Conservation (phyloP, 2,113 vertebrate genomes). For the Gobius niger region DNA sequence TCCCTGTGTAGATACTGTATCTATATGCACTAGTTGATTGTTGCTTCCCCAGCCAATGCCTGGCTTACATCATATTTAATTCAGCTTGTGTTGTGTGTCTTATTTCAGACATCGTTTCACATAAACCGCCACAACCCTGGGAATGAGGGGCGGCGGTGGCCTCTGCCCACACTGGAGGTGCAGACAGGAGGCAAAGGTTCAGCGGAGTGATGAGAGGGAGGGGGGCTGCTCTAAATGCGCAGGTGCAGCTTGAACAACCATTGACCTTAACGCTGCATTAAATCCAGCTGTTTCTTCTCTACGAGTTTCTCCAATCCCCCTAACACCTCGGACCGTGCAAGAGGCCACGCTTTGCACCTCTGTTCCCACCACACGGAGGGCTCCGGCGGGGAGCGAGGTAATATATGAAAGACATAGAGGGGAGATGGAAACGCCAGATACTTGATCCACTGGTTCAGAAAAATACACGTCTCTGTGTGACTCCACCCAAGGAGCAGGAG, state of each 20-base stretch:
- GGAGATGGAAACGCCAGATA: conserved; percentile 22
- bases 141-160: conserved; percentile 40
- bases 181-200: conserved; percentile 39
- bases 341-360: conserved; percentile 24
- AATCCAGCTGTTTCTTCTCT: conserved; percentile 78
- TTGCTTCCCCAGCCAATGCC: too few species aligned
- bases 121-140: conserved; percentile 33
- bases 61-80: too few species aligned
- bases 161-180: conserved; percentile 25
- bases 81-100: background rate
- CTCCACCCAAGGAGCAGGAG: conserved; percentile 32
- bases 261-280: conserved; percentile 75
- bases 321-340: conserved; percentile 54
- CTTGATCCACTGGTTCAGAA: conserved; percentile 28
- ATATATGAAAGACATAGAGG: conserved; percentile 13
- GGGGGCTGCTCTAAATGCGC: conserved; percentile 56
- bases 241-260: conserved; percentile 77
- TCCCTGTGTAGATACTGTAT: too few species aligned
- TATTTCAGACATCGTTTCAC: background rate
- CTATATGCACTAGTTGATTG: too few species aligned
- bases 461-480: conserved; percentile 22
- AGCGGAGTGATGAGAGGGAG: conserved; percentile 14
- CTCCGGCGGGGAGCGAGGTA: conserved; percentile 5
- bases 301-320: conserved; percentile 56
- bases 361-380: conserved; percentile 42